phyloP scores from a whole-genome alignment of 35 echinoderm and acorn worm species.

The Anneissia japonica region DNA sequence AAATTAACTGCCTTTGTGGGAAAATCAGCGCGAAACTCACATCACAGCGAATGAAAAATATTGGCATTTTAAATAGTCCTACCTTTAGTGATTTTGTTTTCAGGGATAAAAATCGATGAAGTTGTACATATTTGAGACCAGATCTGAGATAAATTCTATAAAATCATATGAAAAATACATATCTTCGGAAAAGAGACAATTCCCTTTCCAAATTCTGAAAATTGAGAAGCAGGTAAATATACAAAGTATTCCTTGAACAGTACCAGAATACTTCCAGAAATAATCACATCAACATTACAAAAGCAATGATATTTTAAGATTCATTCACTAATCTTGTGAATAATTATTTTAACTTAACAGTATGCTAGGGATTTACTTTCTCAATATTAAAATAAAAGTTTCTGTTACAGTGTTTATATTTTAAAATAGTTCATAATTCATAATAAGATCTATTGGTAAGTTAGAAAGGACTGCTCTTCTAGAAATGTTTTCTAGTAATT shows the following conservation, averaged over 20 bases:
- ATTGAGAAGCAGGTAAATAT: neutral
- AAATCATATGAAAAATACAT: neutral
- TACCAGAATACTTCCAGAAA: too few relatives aligned
- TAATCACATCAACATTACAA: too few relatives aligned
- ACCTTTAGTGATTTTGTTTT: neutral
- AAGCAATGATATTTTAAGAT: too few relatives aligned
- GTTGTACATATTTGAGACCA: constrained; percentile 1
- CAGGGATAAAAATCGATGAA: neutral
- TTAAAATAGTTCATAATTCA: too few relatives aligned
- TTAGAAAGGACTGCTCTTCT: too few relatives aligned
- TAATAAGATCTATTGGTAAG: too few relatives aligned
- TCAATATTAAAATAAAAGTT: too few relatives aligned
- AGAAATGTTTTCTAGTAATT: too few relatives aligned
- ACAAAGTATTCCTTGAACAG: neutral
- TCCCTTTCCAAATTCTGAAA: neutral
- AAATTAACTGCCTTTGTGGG: neutral
- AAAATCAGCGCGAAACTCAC: neutral
- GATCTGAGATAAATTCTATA: neutral
- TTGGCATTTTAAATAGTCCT: neutral
- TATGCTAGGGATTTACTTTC: too few relatives aligned
- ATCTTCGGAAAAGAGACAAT: neutral
- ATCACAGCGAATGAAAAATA: neutral
- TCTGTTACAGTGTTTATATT: too few relatives aligned
- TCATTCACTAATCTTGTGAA: too few relatives aligned
- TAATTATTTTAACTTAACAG: too few relatives aligned